Evolutionary conservation across 2,888 invertebrate species (phyloP).

Genomic region (Galeruca laticollis): DNA sequence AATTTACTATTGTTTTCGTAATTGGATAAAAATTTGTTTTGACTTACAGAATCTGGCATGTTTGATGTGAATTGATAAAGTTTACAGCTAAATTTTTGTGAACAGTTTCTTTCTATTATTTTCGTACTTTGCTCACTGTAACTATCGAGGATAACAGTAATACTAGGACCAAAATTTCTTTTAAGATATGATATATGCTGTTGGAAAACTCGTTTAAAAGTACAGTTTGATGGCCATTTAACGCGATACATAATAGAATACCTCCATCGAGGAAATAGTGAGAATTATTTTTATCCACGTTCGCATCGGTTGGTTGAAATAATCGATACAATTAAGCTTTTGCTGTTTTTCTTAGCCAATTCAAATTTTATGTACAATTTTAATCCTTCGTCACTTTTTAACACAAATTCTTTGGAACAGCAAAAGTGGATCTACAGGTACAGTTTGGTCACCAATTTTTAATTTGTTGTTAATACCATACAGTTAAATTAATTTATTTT

Average conservation of each 20-base stretch:
- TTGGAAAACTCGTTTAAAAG: neutral
- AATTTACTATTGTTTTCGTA: constrained; percentile 11
- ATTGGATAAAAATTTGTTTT: constrained; percentile 10
- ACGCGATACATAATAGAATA: neutral
- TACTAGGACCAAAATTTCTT: neutral
- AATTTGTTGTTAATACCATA: too few relatives aligned
- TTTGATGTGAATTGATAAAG: neutral
- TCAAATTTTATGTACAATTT: too few relatives aligned
- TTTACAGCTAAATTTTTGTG: neutral
- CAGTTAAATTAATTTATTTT: too few relatives aligned
- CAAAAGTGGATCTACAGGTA: too few relatives aligned
- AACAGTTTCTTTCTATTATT: constrained; percentile 10
- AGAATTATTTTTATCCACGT: too few relatives aligned
- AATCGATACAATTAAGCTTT: too few relatives aligned
- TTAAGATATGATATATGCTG: neutral
- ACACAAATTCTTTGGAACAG: too few relatives aligned
- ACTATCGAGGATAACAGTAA: neutral
- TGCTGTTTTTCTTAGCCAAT: too few relatives aligned
- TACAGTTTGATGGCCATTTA: neutral
- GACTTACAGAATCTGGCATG: neutral
- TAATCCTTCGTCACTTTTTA: too few relatives aligned
- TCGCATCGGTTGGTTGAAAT: too few relatives aligned
- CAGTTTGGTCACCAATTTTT: too few relatives aligned
- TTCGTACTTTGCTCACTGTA: constrained; percentile 7
- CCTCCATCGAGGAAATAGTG: neutral